Evolutionary conservation across 2,888 invertebrate species (phyloP), one percentile per base, ranked within the genome.

Genomic region (Chrysotoxum bicinctum): DNA sequence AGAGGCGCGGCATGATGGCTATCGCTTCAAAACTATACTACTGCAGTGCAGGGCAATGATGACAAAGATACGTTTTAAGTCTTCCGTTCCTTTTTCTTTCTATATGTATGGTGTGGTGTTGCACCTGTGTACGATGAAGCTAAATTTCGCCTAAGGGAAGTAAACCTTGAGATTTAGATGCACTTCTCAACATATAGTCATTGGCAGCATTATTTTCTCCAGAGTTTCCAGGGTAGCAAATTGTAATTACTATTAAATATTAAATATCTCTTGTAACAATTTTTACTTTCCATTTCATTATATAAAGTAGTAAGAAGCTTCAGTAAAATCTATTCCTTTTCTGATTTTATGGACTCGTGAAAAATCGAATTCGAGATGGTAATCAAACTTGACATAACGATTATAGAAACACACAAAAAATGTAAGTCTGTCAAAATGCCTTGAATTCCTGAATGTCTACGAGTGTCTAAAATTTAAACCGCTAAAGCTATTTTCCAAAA

Each of bases 41-140:
- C 73, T 37, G 68, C 26, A 7, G 9, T 9, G 16, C 3, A 54
- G 66, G 16, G 45, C 64, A 54, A 45, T 79, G 73, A 50, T 56
- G 66, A 68, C 73, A 74, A 74, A 58, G 64, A 30, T 70, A 37
- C 21, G 19, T 66, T 72, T 73, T 68, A 68, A 56, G 68, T 56
- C 78, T 37, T 69, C 64, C 16, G 40, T 43, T 68, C 48, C 58
- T 75, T 45, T 79, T 80, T 14, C 66, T 76, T 80, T 76, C 19
- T 72, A 72, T 52, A 50, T 23, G 14, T 54, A 50, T 50, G 23
- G 23, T 8, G 3, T n/a, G 23, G 50, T n/a, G 50, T 45, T 73
- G 62, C 82, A 83, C 82, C 82, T 82, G 72, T 80, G 54, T 52
- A 72, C 14, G 23, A 74, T 68, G 12, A 32, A 77, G 56, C 26